These are phyloP conservation scores for Entomobrya proxima DNA, from an alignment of 2,888 invertebrate species.

Conservation along the genomic window DNA sequence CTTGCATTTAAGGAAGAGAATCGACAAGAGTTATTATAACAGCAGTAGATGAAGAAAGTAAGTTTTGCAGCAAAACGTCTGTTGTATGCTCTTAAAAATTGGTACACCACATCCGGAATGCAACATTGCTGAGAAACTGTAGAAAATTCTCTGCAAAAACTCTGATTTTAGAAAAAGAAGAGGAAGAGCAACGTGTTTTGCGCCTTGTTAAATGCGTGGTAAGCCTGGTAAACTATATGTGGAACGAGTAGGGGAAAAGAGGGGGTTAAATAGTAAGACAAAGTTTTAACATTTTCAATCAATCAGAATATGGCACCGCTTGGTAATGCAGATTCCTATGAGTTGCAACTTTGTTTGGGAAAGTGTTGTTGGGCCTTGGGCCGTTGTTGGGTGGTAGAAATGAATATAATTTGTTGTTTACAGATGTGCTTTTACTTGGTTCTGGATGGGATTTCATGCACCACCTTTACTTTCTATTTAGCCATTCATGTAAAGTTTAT, in stretches of 20 bases:
- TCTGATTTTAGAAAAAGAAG: neutral
- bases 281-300: slow-evolving; percentile 51
- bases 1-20: neutral
- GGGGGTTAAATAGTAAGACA: neutral
- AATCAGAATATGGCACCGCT: slow-evolving; percentile 36
- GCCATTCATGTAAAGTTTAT: neutral
- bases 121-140: neutral
- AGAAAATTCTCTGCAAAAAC: neutral
- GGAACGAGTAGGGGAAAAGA: neutral
- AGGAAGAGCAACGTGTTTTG: neutral
- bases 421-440: neutral
- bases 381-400: neutral
- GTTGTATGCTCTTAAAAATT: neutral
- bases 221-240: neutral
- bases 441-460: neutral
- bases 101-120: neutral
- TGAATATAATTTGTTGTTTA: neutral
- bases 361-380: neutral
- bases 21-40: slow-evolving; percentile 3
- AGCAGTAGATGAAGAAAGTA: neutral
- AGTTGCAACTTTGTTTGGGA: slow-evolving; percentile 6
- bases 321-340: neutral
- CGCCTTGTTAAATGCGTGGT: neutral
- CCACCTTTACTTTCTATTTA: neutral
- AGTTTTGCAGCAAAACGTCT: neutral